Evolutionary conservation across 1,140 invertebrate species (phyloP), one percentile per base, ranked within the genome.

Genomic region (Trichonephila inaurata): DNA sequence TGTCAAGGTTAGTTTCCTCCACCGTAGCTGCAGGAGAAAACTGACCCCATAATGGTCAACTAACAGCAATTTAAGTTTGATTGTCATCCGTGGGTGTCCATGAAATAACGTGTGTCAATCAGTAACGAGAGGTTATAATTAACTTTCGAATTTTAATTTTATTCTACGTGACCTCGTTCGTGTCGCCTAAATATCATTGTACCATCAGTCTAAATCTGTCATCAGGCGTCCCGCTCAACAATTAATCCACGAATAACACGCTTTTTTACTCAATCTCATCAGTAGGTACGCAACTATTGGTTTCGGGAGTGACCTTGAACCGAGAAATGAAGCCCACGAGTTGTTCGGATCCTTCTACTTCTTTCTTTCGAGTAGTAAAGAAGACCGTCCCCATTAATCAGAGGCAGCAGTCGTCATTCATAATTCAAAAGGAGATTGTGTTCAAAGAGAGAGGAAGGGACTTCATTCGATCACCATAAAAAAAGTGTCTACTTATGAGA

Each of bases 341-440:
- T 44, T 28, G 0, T 44, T 81, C 24, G 1, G 21, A 58, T 90
- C 5, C 16, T 81, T 33, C 21, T n/a, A 33, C 58, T 77, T 24
- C 18, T 81, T 81, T 61, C 72, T 81, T 90, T 90, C 24, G n/a
- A 12, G n/a, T 19, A 18, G 89, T 61, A 24, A 66, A 90, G 69
- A 61, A 90, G 61, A 51, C 21, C n/a, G 28, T 90, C n/a, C 72
- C 64, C 72, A 82, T 90, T 90, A 90, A 90, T 90, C 69, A 90
- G 89, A 40, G 44, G 89, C 89, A 61, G 58, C 60, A 51, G 44
- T 16, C 66, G 89, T 81, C 89, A 90, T 90, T 90, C 89, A 90
- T 90, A 90, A 90, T 90, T 90, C 89, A 90, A 90, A 61, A 90
- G 89, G 40, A 77, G 62, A n/a, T 81, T 33, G 72, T 90, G 10